Base-by-base conservation (phyloP, 2,888 invertebrate species). In the Argynnis bischoffii region DNA sequence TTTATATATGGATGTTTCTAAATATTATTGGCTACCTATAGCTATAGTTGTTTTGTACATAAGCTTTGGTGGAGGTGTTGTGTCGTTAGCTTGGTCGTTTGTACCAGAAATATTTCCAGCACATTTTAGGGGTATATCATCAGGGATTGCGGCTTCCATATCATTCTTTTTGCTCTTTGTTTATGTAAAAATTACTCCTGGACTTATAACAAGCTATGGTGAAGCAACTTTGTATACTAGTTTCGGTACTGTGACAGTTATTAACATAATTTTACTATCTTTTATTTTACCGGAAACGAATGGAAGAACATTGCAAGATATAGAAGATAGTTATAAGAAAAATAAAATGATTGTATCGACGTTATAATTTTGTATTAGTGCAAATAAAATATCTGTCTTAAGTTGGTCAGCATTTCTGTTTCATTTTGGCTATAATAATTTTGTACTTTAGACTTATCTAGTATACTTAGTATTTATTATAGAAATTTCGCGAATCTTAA, bases 261-360 rank as follows among this genome's bases (percentile, higher is more conserved):
- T 81, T 31, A 71, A 78, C 47, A 75, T 78, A 18, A 21, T 81
- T 15, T 55, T 76, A 5, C 69, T 87, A 51, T 72, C 71, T 60
- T 84, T 82, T 70, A 71, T 82, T 26, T 70, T 87, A 61, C 86
- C 86, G 8, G 86, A 87, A 57, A 87, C 87, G 0, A 79, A 80
- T 73, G 94, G 76, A 94, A 96, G 82, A 95, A 97, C 89, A 94
- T 96, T 80, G 87, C 94, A 81, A 94, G 95, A 64, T 89, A 96
- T 76, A 94, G 95, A 81, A 95, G 77, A 87, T 71, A 74, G 71
- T 55, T 76, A 83, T 70, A 83, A 78, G 61, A 77, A 74, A 21
- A 78, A 73, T 48, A 67, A 98, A 63, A 66, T 69, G 21, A 59
- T 55, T 26, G 48, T 74, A 48, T 74, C 71, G 11, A 31, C 59